Percentiles rank a stretch among this genome's conserved stretches.
phyloP scores from a whole-genome alignment of 2,888 invertebrate genomes.

The Sphinx pinastri region DNA sequence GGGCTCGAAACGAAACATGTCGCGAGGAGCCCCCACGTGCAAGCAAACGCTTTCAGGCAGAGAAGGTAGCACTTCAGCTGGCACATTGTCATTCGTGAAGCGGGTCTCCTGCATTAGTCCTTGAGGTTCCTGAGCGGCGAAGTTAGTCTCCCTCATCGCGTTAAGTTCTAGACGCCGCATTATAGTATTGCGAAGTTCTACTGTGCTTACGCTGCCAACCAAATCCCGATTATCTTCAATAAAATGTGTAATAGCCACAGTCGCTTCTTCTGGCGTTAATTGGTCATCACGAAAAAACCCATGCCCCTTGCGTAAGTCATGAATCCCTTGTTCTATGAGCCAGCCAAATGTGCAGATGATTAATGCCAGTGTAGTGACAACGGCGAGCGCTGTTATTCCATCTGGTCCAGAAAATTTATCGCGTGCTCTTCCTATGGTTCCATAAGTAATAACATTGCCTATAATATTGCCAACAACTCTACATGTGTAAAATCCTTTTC shows the following conservation, averaged over 20 bases:
- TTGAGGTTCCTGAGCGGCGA: conserved; percentile 64
- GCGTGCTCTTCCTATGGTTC: conserved; percentile 65
- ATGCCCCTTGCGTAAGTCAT: conserved; percentile 68
- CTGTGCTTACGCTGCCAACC: conserved; percentile 56
- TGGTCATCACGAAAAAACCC: conserved; percentile 74
- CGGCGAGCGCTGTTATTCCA: conserved; percentile 60
- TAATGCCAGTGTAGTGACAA: conserved; percentile 62
- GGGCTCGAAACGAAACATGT: conserved; percentile 60
- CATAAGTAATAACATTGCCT: conserved; percentile 71
- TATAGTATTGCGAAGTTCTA: conserved; percentile 61
- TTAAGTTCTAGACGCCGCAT: conserved; percentile 59
- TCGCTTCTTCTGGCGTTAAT: conserved; percentile 66
- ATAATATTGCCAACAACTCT: conserved; percentile 60
- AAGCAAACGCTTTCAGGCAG: conserved; percentile 55
- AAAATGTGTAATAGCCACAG: conserved; percentile 67
- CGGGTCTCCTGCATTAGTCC: conserved; percentile 50
- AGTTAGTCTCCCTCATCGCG: conserved; percentile 54
- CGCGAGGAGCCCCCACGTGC: conserved; percentile 42
- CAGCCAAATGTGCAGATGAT: conserved; percentile 64
- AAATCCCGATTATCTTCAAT: conserved; percentile 66
- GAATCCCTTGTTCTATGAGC: conserved; percentile 67
- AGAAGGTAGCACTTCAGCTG: conserved; percentile 50
- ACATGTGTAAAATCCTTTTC: conserved; percentile 74
- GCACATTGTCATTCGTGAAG: conserved; percentile 32
- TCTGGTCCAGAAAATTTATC: conserved; percentile 61